Conservation (phyloP, 2,113 vertebrate species). For the Galeopterus variegatus region DNA sequence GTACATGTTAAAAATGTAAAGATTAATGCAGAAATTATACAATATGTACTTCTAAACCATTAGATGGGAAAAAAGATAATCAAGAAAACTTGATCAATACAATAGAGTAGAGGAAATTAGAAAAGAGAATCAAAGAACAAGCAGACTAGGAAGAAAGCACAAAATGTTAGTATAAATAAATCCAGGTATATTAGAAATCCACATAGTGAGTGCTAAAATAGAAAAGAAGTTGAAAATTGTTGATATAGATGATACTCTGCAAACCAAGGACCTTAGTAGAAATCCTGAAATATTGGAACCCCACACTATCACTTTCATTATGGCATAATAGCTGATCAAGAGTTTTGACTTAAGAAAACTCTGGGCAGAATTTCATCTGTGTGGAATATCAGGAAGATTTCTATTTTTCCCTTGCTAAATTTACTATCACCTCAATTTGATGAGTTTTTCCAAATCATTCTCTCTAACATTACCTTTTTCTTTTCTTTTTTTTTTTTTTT, state of each 20-base stretch:
- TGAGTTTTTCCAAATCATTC: neutral
- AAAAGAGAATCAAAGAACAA: neutral
- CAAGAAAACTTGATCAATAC: neutral
- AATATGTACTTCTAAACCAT: neutral
- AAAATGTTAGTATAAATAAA: neutral
- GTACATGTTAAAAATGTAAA: conserved; percentile 14
- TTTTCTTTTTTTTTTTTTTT: neutral
- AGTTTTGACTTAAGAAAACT: neutral
- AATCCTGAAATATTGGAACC: neutral
- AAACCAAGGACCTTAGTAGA: neutral
- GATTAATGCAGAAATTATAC: neutral
- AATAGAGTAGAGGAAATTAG: neutral
- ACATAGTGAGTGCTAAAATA: neutral
- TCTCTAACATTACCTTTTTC: neutral
- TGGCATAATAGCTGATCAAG: neutral
- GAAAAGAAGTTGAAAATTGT: neutral
- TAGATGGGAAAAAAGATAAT: neutral
- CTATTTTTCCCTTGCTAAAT: neutral
- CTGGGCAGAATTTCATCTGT: neutral
- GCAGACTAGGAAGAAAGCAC: neutral
- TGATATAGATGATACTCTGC: neutral
- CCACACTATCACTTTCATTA: neutral
- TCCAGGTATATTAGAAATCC: neutral
- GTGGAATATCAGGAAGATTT: neutral
- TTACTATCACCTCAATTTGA: neutral